Evolutionary conservation across 2,888 invertebrate genomes (phyloP), one percentile per base, ranked within the genome.

Genomic region (Siphonodentalium dalli): DNA sequence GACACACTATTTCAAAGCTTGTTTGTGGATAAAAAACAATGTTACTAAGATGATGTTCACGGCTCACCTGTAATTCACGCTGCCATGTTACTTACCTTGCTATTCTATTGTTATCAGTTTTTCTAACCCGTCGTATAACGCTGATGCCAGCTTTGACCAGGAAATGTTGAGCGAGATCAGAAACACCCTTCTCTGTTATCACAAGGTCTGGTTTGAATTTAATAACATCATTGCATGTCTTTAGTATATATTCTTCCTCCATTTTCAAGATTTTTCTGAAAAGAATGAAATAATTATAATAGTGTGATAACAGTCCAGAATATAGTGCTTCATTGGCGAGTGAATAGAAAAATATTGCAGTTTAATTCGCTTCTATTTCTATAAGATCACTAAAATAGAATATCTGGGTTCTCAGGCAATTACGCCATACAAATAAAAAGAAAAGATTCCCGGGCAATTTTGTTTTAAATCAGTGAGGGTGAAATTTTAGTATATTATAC

Each of bases 151-250:
- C 87, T 75, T 85, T 84, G 50, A 84, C 77, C 20, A 85, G 73
- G 72, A 79, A 85, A 64, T 85, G 85, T 60, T 85, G 85, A 26
- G 85, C 85, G 34, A 85, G 72, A 61, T 85, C 85, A 0, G 96
- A 96, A 18, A 99, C 89, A 15, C 99, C 99, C 83, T 99, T 99
- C 84, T 99, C 99, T 0, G 99, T 99, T 82, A 99, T 93, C 11
- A 99, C 88, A 1, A 99, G 81, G 82, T 98, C 97, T 0, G 99
- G 99, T 78, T 97, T 97, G 1, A 98, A 84, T 0, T 90, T 89
- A 71, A 98, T 93, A 55, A 99, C 90, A 42, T 98, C 95, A 6
- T 90, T 91, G 77, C 98, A 99, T 65, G 95, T 81, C 71, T 85
- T 85, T 78, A 91, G 89, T 0, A 99, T 91, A 68, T 90, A 91